Conservation (phyloP, 2,888 invertebrate species). For the Amphipyra tragopoginis region DNA sequence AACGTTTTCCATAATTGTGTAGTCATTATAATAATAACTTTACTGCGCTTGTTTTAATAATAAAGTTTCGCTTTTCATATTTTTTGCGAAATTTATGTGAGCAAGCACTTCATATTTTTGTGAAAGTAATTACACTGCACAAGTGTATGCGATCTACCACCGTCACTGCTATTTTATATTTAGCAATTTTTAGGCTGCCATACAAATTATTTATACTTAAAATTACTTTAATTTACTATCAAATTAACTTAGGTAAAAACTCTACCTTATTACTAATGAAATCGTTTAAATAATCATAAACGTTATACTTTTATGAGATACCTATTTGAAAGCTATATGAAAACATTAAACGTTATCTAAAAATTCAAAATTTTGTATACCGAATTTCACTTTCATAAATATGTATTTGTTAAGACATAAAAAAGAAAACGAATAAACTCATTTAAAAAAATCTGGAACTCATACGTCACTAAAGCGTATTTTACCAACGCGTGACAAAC, state of each 20-base stretch:
- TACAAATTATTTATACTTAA: too few relatives aligned
- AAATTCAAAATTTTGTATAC: too few relatives aligned
- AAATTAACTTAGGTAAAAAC: too few relatives aligned
- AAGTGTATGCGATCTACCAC: too few relatives aligned
- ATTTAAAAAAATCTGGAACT: not conserved
- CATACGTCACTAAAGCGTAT: conserved; percentile 13
- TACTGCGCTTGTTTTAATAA: not conserved
- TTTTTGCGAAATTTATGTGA: conserved; percentile 1
- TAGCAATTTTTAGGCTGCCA: too few relatives aligned
- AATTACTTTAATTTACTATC: too few relatives aligned
- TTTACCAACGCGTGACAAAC: conserved; percentile 44
- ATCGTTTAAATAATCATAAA: too few relatives aligned
- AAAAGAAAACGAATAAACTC: not conserved
- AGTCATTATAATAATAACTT: not conserved
- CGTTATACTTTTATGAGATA: too few relatives aligned
- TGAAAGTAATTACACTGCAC: conserved; percentile 5
- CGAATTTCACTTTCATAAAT: not conserved
- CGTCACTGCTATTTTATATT: too few relatives aligned
- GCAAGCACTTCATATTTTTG: conserved; percentile 2
- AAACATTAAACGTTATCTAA: too few relatives aligned
- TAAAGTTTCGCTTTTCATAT: not conserved
- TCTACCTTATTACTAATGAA: too few relatives aligned
- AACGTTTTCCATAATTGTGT: not conserved
- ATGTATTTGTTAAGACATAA: conserved; percentile 12
- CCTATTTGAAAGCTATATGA: too few relatives aligned